phyloP scores from a whole-genome alignment of 2,797 vertebrate species.

The Sorex maritimensis region DNA sequence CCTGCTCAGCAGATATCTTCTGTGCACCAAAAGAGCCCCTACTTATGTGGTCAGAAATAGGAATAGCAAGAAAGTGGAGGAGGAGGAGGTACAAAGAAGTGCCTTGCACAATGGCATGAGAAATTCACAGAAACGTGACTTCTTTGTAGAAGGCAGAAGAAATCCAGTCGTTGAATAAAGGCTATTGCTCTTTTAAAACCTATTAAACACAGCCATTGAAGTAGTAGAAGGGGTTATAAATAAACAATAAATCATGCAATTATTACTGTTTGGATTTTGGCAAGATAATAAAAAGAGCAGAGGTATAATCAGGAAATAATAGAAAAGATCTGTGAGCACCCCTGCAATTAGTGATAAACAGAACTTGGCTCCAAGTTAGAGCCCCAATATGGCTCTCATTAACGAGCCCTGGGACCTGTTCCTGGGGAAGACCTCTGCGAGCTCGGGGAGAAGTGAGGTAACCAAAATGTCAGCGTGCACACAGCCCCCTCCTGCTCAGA shows the following conservation, averaged over 20 bases:
- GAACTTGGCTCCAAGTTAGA: slow-evolving; percentile 85
- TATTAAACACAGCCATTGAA: slow-evolving; percentile 82
- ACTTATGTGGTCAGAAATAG: slow-evolving; percentile 77
- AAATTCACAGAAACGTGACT: slow-evolving; percentile 85
- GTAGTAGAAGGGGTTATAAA: slow-evolving; percentile 86
- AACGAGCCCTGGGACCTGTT: slow-evolving; percentile 89
- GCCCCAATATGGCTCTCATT: slow-evolving; percentile 91
- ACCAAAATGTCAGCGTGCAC: slow-evolving; percentile 84
- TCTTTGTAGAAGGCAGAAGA: slow-evolving; percentile 86
- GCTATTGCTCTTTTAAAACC: slow-evolving; percentile 86
- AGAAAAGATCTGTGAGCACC: slow-evolving; percentile 88
- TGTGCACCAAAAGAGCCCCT: slow-evolving; percentile 76
- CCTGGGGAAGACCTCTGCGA: slow-evolving; percentile 84
- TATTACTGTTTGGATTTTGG: slow-evolving; percentile 89
- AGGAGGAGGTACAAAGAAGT: slow-evolving; percentile 70
- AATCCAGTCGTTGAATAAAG: slow-evolving; percentile 84
- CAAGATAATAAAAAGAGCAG: slow-evolving; percentile 89
- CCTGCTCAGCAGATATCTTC: slow-evolving; percentile 73
- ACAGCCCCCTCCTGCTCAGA: not conserved
- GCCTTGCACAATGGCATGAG: slow-evolving; percentile 80
- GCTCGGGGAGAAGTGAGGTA: slow-evolving; percentile 89
- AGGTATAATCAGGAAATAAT: slow-evolving; percentile 89
- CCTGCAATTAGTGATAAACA: slow-evolving; percentile 89
- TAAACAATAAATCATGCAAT: slow-evolving; percentile 90
- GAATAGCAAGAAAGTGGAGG: slow-evolving; percentile 53